Evolutionary conservation across 2,797 vertebrate species (phyloP).

Genomic region (Gymnothorax reevesii): DNA sequence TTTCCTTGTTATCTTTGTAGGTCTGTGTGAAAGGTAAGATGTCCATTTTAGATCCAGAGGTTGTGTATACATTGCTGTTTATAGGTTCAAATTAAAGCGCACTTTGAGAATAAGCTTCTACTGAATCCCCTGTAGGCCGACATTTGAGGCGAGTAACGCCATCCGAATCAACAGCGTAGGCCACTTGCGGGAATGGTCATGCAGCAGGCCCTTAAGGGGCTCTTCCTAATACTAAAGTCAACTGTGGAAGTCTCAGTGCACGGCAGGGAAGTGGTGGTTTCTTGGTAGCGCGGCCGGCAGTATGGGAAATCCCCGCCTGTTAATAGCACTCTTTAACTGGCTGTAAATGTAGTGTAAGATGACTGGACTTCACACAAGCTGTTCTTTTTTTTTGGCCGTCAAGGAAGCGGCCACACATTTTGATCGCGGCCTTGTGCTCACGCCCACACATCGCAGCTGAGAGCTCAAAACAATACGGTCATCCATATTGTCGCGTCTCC

Average conservation of each 20-base stretch:
- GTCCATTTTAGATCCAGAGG: neutral
- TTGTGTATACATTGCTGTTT: neutral
- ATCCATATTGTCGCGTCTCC: neutral
- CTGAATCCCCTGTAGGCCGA: neutral
- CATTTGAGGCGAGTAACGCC: neutral
- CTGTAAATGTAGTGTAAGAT: neutral
- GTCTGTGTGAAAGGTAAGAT: constrained; percentile 16
- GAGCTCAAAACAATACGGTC: neutral
- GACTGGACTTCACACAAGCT: constrained; percentile 20
- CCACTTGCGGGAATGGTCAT: neutral
- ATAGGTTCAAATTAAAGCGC: neutral
- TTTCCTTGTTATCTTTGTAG: constrained; percentile 18
- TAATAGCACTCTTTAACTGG: neutral
- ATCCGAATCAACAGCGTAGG: neutral
- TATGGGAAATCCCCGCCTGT: neutral
- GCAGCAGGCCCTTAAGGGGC: neutral
- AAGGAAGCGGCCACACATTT: neutral
- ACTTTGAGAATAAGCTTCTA: neutral
- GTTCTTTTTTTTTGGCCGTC: neutral
- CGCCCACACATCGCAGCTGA: neutral
- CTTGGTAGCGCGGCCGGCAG: neutral
- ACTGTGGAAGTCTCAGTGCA: neutral
- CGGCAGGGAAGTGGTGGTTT: neutral
- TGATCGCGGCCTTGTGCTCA: neutral
- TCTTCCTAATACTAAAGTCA: neutral